These are phyloP conservation scores for Sphenopsis melanotis DNA, from an alignment of 2,797 vertebrate genomes.

Conservation along the genomic window DNA sequence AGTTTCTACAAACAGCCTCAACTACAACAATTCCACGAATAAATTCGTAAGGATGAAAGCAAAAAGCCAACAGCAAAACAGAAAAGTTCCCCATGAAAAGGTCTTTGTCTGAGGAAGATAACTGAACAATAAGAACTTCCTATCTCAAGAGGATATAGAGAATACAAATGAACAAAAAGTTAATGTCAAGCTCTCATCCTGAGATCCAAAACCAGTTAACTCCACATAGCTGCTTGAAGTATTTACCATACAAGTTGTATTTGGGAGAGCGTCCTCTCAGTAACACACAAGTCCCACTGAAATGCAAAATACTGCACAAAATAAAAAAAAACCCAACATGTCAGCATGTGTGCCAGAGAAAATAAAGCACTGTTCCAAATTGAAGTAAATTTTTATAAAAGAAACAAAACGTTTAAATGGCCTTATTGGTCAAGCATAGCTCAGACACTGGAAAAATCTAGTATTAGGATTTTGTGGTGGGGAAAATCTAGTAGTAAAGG, in stretches of 20 bases:
- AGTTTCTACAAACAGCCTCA: background rate
- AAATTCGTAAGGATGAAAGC: background rate
- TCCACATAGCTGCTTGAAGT: background rate
- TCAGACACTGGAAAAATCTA: background rate
- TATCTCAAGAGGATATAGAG: background rate
- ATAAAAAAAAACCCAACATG: rapidly evolving
- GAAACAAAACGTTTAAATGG: background rate
- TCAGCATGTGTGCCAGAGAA: background rate
- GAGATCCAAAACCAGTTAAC: background rate
- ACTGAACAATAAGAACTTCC: background rate
- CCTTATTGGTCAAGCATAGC: background rate
- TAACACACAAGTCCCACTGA: background rate
- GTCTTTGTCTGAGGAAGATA: background rate
- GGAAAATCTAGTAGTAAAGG: background rate
- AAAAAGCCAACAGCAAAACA: background rate
- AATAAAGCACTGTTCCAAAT: background rate
- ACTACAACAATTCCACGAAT: background rate
- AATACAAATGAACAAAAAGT: background rate
- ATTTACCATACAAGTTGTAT: background rate
- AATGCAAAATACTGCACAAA: background rate
- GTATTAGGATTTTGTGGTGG: background rate
- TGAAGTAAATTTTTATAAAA: background rate
- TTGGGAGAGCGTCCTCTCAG: background rate
- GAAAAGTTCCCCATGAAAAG: background rate
- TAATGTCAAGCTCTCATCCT: background rate